Base-by-base conservation (phyloP, 1,140 invertebrate genomes). In the Odontomachus brunneus region DNA sequence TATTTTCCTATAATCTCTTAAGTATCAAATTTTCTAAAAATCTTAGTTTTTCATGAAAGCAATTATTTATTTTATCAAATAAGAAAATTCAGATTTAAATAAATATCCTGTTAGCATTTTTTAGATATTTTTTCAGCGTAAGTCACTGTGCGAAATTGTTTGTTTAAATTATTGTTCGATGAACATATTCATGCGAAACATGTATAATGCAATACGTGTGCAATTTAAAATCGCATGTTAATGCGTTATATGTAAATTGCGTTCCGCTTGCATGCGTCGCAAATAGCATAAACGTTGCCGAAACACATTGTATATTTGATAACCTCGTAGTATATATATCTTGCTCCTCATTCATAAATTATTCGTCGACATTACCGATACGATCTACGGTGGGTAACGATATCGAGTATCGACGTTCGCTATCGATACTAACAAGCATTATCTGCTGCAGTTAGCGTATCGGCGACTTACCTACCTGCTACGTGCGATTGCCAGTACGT, bases 371-470 rank as follows among this genome's bases (percentile, higher is more conserved):
- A 4, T 29, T 38, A 76, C 3, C 12, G 7, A 17, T 69, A 9
- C n/a, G 14, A 71, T 80, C 38, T 11, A n/a, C 75, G 59, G 63
- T 57, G 44, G 75, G 65, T 80, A 80, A 80, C 22, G 15, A 76
- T 71, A 80, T 19, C n/a, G 38, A 14, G 4, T 51, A 49, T 74
- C 22, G 15, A 44, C 59, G 12, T 7, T 44, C 9, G 9, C 3
- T 11, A 44, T 11, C 38, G 38, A 44, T 4, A 44, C 26, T 57
- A 12, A 63, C 29, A 26, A 4, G 29, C 38, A 11, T 76, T 66
- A 76, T 76, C 74, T 76, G 65, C 62, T n/a, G 73, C 4, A 53
- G 48, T n/a, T 9, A 38, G 3, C 0, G 12, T 17, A 26, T 60
- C 53, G 53, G 1, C 15, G 60, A 59, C 17, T 57, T 59, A 80